phyloP scores from a whole-genome alignment of 2,797 vertebrate species.

The Emydoidea blandingii region DNA sequence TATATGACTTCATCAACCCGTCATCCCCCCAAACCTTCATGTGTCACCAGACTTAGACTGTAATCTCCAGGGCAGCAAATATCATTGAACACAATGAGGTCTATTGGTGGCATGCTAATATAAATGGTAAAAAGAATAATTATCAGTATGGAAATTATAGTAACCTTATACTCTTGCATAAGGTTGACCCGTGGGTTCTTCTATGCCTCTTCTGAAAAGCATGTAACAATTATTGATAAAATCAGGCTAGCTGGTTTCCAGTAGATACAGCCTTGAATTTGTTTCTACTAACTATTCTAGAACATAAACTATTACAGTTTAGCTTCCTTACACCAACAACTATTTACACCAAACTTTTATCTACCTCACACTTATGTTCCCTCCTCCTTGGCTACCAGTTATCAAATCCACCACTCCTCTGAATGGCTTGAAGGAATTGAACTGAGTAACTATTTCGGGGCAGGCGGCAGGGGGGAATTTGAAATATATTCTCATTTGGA shows the following conservation, averaged over 20 bases:
- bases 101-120: background rate
- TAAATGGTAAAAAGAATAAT: background rate
- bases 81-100: background rate
- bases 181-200: background rate
- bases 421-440: background rate
- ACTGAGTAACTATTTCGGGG: too few relatives aligned
- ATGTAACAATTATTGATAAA: background rate
- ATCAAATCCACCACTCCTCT: background rate
- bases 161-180: background rate
- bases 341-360: background rate
- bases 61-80: background rate
- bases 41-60: fast-evolving
- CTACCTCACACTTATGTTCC: background rate
- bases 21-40: fast-evolving
- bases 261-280: background rate
- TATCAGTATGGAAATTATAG: background rate
- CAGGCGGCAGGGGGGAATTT: too few relatives aligned
- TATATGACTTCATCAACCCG: background rate
- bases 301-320: background rate
- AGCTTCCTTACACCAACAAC: background rate
- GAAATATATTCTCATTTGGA: background rate
- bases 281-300: background rate
- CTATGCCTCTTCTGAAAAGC: background rate
- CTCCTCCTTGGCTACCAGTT: background rate
- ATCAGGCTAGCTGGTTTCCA: background rate